Base-by-base conservation (phyloP, 2,113 vertebrate species). In the Myotis brandtii region DNA sequence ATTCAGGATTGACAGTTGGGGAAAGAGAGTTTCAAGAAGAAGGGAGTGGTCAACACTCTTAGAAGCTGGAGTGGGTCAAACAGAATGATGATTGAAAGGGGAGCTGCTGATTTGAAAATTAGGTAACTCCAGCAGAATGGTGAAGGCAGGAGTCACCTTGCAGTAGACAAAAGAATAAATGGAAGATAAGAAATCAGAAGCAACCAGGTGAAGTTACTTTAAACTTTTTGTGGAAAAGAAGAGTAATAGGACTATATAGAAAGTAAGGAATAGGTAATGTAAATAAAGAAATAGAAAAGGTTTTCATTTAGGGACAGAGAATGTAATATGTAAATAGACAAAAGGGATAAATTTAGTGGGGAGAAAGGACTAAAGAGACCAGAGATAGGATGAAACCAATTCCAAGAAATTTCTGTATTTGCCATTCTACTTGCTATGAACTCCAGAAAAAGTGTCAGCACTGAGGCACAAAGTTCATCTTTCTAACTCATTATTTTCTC, bases 211-310 rank as follows among this genome's bases (percentile, higher is more conserved):
- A 50, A 79, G 56, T 66, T 37, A 75, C 54, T 56, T 59, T 83
- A 62, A 79, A 43, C 25, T 40, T 91, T 72, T 30, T 46, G 46
- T 91, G 52, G 17, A 72, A 86, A 72, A 92, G 54, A 48, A 56
- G 46, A 81, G 23, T 8, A 40, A 40, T 20, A 89, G 20, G 37
- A 85, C 13, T 25, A 0, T 30, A 54, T 34, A 17, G 72, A 85
- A 89, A 75, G 11, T 32, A 92, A 67, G 37, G 17, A 89, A 46
- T 18, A 64, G 21, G 17, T n/a, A 32, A 25, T 72, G 34, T 40
- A 69, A 88, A 83, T 92, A 92, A 88, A 95, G 25, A 73, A 56
- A 88, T 70, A 18, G 48, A 81, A 46, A 75, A 76, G 11, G 34
- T 48, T 66, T 92, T 37, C n/a, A 79, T 56, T 85, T 73, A 89